Conservation (phyloP, 2,113 vertebrate species). For the Castor canadensis region DNA sequence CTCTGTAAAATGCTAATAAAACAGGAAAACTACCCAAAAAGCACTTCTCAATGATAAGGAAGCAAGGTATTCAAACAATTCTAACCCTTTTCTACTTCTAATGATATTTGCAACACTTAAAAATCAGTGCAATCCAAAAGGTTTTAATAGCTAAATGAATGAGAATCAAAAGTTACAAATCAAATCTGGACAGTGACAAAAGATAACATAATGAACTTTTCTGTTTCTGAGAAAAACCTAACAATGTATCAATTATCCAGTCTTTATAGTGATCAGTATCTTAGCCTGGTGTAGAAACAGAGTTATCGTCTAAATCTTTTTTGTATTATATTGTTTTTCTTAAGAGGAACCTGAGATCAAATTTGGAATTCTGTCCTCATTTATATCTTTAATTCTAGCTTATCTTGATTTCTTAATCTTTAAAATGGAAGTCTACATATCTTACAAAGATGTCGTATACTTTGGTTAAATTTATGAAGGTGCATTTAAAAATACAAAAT, state of each 20-base stretch:
- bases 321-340: conserved; percentile 65
- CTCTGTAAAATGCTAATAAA: conserved; percentile 71
- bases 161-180: neutral
- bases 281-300: conserved; percentile 45
- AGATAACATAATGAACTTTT: neutral
- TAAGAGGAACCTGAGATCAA: conserved; percentile 68
- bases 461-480: neutral
- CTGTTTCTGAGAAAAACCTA: neutral
- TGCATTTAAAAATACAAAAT: neutral
- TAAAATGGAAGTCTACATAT: neutral
- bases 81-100: conserved; percentile 35
- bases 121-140: conserved; percentile 47
- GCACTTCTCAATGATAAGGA: conserved; percentile 64
- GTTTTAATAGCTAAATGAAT: neutral
- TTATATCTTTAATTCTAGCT: neutral
- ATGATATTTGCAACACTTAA: conserved; percentile 45
- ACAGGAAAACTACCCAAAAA: conserved; percentile 59
- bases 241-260: neutral
- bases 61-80: conserved; percentile 53
- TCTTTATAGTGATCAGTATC: conserved; percentile 13
- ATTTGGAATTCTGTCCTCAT: conserved; percentile 45
- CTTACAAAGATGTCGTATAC: neutral
- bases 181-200: neutral
- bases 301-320: conserved; percentile 39
- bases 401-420: conserved; percentile 1